Conservation (phyloP, 1,140 invertebrate species). For the Phymorhynchus buccinoides region DNA sequence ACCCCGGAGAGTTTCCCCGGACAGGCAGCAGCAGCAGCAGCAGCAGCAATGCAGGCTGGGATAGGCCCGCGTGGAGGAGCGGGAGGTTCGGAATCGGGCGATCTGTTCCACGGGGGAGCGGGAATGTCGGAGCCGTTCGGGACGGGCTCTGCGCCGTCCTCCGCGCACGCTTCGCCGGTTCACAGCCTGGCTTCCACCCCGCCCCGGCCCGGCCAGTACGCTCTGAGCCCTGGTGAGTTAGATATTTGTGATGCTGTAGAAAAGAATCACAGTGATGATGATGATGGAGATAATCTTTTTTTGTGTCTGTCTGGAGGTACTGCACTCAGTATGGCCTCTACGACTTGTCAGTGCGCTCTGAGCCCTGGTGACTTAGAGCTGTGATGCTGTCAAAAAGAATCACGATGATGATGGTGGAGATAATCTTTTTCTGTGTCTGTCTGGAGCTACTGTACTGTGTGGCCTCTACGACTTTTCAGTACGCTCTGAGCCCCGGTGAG, state of each 20-base stretch:
- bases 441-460: too few relatives aligned
- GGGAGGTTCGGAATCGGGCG: conserved; percentile 18
- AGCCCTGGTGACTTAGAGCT: background rate
- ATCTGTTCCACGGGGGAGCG: background rate
- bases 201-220: conserved; percentile 20
- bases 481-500: background rate
- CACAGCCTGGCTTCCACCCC: conserved; percentile 29
- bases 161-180: conserved; percentile 33
- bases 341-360: background rate
- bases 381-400: too few relatives aligned
- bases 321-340: too few relatives aligned
- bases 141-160: background rate
- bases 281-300: too few relatives aligned
- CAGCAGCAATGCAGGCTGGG: conserved; percentile 8
- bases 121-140: conserved; percentile 4
- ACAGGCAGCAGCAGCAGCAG: background rate
- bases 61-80: background rate
- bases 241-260: too few relatives aligned
- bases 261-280: too few relatives aligned
- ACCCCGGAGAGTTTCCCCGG: conserved; percentile 23
- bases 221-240: conserved; percentile 46
- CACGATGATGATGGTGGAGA: too few relatives aligned
- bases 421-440: too few relatives aligned
- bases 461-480: too few relatives aligned
- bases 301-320: too few relatives aligned